Evolutionary conservation across 2,888 invertebrate genomes (phyloP), one percentile per base, ranked within the genome.

Genomic region (Nephrocerus scutellatus): DNA sequence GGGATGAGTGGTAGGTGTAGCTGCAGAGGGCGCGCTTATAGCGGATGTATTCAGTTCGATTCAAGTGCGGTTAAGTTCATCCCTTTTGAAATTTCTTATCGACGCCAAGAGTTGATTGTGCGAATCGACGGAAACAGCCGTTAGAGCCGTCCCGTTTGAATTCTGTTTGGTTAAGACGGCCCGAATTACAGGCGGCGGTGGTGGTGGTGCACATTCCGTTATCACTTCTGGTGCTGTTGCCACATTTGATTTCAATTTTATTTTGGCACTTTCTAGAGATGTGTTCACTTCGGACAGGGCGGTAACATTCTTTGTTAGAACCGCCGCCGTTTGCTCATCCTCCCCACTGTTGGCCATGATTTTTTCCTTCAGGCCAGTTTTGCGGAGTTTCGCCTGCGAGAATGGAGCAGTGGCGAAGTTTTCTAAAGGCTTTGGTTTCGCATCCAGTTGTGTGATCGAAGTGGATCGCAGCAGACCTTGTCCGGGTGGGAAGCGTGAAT

Each of bases 61-160:
- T 57, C 41, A 63, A 33, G 55, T 47, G 16, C 55, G 53, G 31
- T 64, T 64, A 9, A 69, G 53, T 30, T 57, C 55, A 6, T 63
- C 57, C 3, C 57, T 60, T 39, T 82, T 80, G 47, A 84, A 84
- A 58, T 74, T 79, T 47, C 82, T 71, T 54, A 86, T 86, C 13
- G 82, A 80, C 33, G 76, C 74, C 61, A 86, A 66, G 21, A 87
- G 68, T 53, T 77, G 74, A 50, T 80, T 77, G 30, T 83, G 70
- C 1, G 79, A 73, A 62, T 84, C 81, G 3, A 63, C 53, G 30
- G 60, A 56, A 14, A 49, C 16, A 13, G 54, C 39, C 18, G 51
- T 46, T 3, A 39, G 20, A 5, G 41, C 43, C 13, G 24, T 7
- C 14, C 42, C 36, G 14, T 39, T 44, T 9, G 48, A 40, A 26